phyloP scores from a whole-genome alignment of 2,113 vertebrate genomes.

The Solea senegalensis region DNA sequence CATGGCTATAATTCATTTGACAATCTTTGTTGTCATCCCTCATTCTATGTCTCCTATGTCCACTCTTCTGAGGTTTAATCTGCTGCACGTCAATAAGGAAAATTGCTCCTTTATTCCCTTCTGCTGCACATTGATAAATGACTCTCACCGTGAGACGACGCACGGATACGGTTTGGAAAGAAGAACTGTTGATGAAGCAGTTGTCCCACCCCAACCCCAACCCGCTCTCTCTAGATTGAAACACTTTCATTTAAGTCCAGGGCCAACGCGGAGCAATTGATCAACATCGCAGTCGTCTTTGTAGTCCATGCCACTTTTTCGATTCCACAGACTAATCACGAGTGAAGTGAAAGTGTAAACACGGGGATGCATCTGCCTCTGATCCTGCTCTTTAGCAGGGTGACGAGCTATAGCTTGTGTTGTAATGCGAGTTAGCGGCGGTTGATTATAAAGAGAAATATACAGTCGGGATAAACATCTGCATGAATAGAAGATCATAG shows the following conservation, averaged over 20 bases:
- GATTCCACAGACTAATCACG: neutral
- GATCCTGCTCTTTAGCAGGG: conserved; percentile 1
- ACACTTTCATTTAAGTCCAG: conserved; percentile 42
- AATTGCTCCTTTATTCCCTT: conserved; percentile 12
- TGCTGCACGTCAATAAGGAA: neutral
- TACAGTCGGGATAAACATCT: no score
- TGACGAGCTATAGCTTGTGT: no score
- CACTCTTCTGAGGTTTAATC: neutral
- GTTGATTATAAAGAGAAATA: no score
- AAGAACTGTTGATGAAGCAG: conserved; percentile 45
- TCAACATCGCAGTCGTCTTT: conserved; percentile 28
- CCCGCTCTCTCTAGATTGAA: conserved; percentile 19
- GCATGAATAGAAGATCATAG: no score
- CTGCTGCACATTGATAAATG: conserved; percentile 23
- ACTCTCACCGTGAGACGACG: conserved; percentile 27
- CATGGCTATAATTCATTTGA: neutral
- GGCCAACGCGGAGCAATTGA: conserved; percentile 18
- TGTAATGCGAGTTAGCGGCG: no score
- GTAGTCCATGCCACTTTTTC: conserved; percentile 3
- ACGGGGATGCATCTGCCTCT: conserved; percentile 9
- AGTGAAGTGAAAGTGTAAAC: conserved; percentile 4
- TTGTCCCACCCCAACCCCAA: neutral
- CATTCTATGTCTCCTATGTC: neutral
- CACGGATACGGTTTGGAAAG: conserved; percentile 49
- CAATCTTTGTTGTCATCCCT: neutral